Evolutionary conservation across 1,140 invertebrate species (phyloP).

Genomic region (Schmidtea mediterranea): DNA sequence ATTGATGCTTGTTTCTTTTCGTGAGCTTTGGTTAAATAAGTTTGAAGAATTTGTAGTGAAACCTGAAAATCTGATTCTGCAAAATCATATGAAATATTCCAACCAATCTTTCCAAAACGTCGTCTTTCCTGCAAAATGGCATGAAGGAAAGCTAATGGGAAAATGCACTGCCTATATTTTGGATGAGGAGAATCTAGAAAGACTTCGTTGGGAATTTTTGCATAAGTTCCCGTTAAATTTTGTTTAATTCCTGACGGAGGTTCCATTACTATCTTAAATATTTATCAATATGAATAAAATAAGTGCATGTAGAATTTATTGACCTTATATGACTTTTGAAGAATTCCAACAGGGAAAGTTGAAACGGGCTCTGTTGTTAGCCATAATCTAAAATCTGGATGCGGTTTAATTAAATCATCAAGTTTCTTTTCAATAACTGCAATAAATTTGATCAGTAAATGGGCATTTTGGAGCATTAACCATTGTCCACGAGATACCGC

Average conservation of each 20-base stretch:
- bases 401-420: slow-evolving; percentile 43
- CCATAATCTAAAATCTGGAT: slow-evolving; percentile 68
- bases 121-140: slow-evolving; percentile 57
- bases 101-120: slow-evolving; percentile 67
- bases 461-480: no score
- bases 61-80: slow-evolving; percentile 66
- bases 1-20: slow-evolving; percentile 35
- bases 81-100: slow-evolving; percentile 72
- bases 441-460: no score
- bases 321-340: slow-evolving; percentile 48
- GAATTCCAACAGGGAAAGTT: slow-evolving; percentile 55
- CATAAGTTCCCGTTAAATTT: slow-evolving; percentile 58
- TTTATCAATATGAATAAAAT: no score
- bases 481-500: no score
- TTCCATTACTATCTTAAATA: slow-evolving; percentile 42
- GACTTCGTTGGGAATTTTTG: slow-evolving; percentile 43
- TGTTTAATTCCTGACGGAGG: slow-evolving; percentile 60
- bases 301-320: no score
- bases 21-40: slow-evolving; percentile 43
- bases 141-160: slow-evolving; percentile 61
- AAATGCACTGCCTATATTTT: slow-evolving; percentile 45
- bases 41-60: slow-evolving; percentile 49
- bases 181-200: slow-evolving; percentile 44
- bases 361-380: slow-evolving; percentile 57
- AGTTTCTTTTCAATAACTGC: no score